Evolutionary conservation across 2,888 invertebrate species (phyloP), one percentile per base, ranked within the genome.

Genomic region (Creontiades dilutus): DNA sequence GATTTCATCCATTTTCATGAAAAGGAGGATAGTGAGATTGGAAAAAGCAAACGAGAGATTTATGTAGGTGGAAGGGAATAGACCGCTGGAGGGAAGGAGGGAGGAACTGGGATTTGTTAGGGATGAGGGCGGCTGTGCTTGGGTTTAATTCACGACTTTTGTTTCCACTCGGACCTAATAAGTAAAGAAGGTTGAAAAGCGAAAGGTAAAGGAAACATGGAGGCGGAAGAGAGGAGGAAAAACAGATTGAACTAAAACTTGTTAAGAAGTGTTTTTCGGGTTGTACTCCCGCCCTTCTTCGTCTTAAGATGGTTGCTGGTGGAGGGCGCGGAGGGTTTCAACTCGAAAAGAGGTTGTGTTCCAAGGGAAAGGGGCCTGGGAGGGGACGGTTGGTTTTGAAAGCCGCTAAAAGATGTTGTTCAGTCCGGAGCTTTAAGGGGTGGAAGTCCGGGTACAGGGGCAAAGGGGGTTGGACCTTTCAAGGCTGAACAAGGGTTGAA

Each of bases 391-490:
- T 46, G 78, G 37, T 78, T 78, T 78, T 78, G 78, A 78, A 78
- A 78, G 78, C 46, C 78, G 78, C 78, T 78, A 78, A 78, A 78
- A 78, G 78, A 78, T 78, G 78, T 78, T 78, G 78, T 78, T 78
- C 37, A 23, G 23, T 68, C 68, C 19, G 16, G 7, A 52, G 57
- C 14, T 7, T 7, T 16, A 7, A 37, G 37, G 37, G n/a, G n/a
- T n/a, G n/a, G n/a, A n/a, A n/a, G n/a, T n/a, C n/a, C n/a, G n/a
- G n/a, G n/a, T n/a, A n/a, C n/a, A n/a, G n/a, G n/a, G n/a, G n/a
- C n/a, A 52, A 52, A 2, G 68, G 11, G 11, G 68, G 23, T 7
- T 23, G 68, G 68, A 23, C 12, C 19, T 23, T 68, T 19, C 68
- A 12, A 68, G 68, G 23, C 23, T 68, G 68, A 68, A 68, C 19